Conservation (phyloP, 2,888 invertebrate species). For the Parnassius mnemosyne region DNA sequence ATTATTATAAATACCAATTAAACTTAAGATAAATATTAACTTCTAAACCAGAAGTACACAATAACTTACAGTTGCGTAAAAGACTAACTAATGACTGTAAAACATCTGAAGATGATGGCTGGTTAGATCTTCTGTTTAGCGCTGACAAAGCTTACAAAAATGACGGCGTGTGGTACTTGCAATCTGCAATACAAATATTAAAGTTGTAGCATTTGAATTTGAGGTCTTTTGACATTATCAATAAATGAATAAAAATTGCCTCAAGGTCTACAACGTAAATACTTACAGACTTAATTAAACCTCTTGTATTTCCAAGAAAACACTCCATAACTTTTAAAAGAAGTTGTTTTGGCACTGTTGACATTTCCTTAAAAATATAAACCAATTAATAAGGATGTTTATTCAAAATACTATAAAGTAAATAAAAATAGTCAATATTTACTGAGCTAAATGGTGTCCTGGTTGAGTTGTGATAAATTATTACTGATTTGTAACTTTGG, state of each 20-base stretch:
- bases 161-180: slow-evolving; percentile 1
- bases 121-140: slow-evolving; percentile 12
- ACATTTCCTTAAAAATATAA: slow-evolving; percentile 33
- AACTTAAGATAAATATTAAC: background rate
- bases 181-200: slow-evolving; percentile 8
- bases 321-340: slow-evolving; percentile 29
- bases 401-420: background rate
- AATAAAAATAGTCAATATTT: slow-evolving; percentile 26
- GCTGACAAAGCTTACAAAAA: slow-evolving; percentile 9
- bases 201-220: too few relatives aligned
- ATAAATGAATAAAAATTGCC: background rate
- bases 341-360: slow-evolving; percentile 31
- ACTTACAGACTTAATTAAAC: slow-evolving; percentile 23
- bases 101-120: slow-evolving; percentile 14
- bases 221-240: background rate
- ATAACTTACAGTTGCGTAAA: slow-evolving; percentile 22
- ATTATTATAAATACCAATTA: background rate
- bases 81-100: slow-evolving; percentile 17
- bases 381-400: background rate
- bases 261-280: background rate
- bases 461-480: slow-evolving; percentile 30
- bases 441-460: slow-evolving; percentile 34
- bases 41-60: too few relatives aligned
- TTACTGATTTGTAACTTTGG: slow-evolving; percentile 32
- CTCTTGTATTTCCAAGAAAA: slow-evolving; percentile 16